phyloP scores from a whole-genome alignment of 2,888 invertebrate species.

The Tachina lurida region DNA sequence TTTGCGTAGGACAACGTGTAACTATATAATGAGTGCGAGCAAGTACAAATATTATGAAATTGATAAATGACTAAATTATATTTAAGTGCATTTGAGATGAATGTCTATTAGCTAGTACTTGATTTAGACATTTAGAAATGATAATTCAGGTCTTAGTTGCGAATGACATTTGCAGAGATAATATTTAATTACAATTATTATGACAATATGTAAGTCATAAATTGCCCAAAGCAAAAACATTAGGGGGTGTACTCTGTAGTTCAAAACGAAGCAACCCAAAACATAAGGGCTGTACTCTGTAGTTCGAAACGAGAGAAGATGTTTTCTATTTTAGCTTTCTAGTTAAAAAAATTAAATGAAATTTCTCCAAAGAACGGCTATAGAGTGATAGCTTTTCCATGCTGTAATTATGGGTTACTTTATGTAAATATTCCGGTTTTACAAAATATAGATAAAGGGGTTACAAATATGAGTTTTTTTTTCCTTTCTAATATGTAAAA shows the following conservation, averaged over 20 bases:
- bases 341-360: no score
- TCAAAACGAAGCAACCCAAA: not conserved
- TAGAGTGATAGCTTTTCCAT: no score
- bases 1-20: not conserved
- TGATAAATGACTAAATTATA: constrained; percentile 64
- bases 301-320: not conserved
- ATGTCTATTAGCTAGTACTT: constrained; percentile 47
- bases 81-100: constrained; percentile 44
- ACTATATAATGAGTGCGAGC: not conserved
- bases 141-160: not conserved
- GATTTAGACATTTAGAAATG: constrained; percentile 32
- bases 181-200: not conserved
- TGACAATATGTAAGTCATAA: no score
- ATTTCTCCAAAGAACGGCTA: no score
- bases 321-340: not conserved
- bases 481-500: no score
- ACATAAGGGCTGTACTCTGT: not conserved
- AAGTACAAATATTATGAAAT: constrained; percentile 54
- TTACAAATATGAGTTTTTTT: no score
- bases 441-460: no score
- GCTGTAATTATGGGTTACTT: no score
- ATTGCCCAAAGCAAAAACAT: not conserved
- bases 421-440: no score
- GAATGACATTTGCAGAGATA: not conserved
- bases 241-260: not conserved